Conservation (phyloP, 2,113 vertebrate genomes). For the Boleophthalmus pectinirostris region DNA sequence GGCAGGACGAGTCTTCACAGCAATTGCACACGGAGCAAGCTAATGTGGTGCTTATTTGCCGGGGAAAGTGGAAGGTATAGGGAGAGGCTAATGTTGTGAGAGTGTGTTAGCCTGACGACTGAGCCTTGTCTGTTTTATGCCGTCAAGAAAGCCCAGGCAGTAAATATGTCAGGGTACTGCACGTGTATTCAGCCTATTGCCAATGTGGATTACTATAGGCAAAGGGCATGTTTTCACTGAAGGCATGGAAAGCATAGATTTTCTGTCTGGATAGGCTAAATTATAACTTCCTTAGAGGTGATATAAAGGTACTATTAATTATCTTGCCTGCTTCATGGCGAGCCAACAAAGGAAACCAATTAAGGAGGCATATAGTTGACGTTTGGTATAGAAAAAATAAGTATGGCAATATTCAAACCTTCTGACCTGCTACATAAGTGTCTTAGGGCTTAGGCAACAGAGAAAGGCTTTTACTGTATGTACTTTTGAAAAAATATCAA, state of each 20-base stretch:
- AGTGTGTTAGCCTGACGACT: conserved; percentile 47
- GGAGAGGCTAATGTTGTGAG: conserved; percentile 44
- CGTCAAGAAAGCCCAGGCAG: conserved; percentile 19
- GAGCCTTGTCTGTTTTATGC: conserved; percentile 36
- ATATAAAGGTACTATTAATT: conserved; percentile 33
- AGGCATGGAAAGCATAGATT: conserved; percentile 37
- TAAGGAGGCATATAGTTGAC: background rate
- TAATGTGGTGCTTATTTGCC: conserved; percentile 33
- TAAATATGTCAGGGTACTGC: conserved; percentile 18
- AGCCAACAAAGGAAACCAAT: conserved; percentile 6
- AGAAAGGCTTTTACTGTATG: background rate
- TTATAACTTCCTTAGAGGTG: conserved; percentile 36
- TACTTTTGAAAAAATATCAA: background rate
- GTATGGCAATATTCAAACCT: too few relatives aligned
- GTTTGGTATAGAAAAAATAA: background rate
- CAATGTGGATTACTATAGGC: conserved; percentile 42
- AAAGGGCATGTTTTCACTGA: conserved; percentile 29
- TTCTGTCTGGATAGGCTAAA: conserved; percentile 43
- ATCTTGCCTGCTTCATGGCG: background rate
- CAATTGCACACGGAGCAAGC: conserved; percentile 27
- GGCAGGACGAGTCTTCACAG: conserved; percentile 20
- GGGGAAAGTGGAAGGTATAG: conserved; percentile 32
- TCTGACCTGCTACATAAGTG: background rate
- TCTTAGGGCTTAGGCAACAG: background rate
- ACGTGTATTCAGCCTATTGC: conserved; percentile 26